Evolutionary conservation across 2,113 vertebrate genomes (phyloP), one percentile per base, ranked within the genome.

Genomic region (Gymnarchus niloticus): DNA sequence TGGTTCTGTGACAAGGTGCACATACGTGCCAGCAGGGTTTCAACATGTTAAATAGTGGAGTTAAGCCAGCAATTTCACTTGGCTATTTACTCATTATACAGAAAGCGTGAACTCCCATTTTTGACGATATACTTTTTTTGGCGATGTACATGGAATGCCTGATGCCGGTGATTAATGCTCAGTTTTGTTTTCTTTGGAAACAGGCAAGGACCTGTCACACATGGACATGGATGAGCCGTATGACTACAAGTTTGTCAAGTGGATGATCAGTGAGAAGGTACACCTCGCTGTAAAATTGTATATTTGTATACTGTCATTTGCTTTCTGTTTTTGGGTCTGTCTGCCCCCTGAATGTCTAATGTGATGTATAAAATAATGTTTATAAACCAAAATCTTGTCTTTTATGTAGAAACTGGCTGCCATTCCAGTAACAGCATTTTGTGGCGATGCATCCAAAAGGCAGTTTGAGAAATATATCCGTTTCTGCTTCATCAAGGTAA

Each of bases 401-500:
- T 73, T 85, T 17, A 90, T 92, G 81, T 87, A 99, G 98, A 98
- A 98, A 95, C 91, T 99, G 7, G 96, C 97, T 85, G 95, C 97
- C 81, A 99, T 99, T 90, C 98, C 98, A 59, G 92, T 99, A 85
- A 96, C 97, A 1, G 96, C 97, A 0, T 99, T 99, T 89, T 97
- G 96, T 89, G 95, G 96, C 57, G 90, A 95, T 0, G 94, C 94
- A 17, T 95, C 95, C 83, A 97, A 92, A 87, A 93, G 89, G 83
- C 90, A 96, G 1, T 99, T 99, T 93, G 97, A 99, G 91, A 99
- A 97, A 92, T 98, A 97, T 41, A 97, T 99, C 85, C 95, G 97
- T 0, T 94, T 99, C 85, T 99, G 98, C 89, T 99, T 99, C 90
- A 98, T 99, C 88, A 99, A 99, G 96, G 98, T 99, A 96, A 95